These are phyloP conservation scores for Coleophora deauratella DNA, from an alignment of 2,888 invertebrate genomes.

Conservation along the genomic window DNA sequence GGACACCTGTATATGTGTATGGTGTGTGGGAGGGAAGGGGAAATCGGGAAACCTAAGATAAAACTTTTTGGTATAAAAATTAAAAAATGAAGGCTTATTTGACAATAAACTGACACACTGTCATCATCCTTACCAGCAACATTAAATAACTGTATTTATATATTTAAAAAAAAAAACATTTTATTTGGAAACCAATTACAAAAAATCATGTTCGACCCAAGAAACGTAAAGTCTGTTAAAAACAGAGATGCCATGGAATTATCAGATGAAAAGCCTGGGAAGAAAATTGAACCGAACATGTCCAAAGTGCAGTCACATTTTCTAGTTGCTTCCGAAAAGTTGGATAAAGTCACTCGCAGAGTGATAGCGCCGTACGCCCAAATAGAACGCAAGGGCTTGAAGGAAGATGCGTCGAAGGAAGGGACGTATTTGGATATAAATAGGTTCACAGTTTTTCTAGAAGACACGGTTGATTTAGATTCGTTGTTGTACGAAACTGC, in stretches of 20 bases:
- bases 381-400: constrained; percentile 54
- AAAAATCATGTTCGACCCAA: constrained; percentile 33
- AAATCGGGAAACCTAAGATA: too few species aligned
- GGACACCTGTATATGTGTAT: too few species aligned
- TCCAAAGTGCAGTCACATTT: constrained; percentile 53
- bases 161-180: background rate
- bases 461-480: constrained; percentile 72
- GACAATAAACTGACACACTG: too few species aligned
- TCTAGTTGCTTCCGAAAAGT: constrained; percentile 52
- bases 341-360: constrained; percentile 71
- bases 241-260: constrained; percentile 21
- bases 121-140: too few species aligned
- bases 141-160: too few species aligned
- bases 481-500: constrained; percentile 73
- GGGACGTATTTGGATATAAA: constrained; percentile 55
- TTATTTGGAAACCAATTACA: too few species aligned
- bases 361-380: constrained; percentile 75
- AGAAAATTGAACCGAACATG: constrained; percentile 13
- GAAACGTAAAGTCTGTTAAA: constrained; percentile 36
- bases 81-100: too few species aligned
- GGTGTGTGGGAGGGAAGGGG: too few species aligned
- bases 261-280: background rate
- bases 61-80: too few species aligned
- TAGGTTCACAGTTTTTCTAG: constrained; percentile 65
- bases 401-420: constrained; percentile 43